Evolutionary conservation across 2,888 invertebrate genomes (phyloP), one percentile per base, ranked within the genome.

Genomic region (Drosophila villosipedis): DNA sequence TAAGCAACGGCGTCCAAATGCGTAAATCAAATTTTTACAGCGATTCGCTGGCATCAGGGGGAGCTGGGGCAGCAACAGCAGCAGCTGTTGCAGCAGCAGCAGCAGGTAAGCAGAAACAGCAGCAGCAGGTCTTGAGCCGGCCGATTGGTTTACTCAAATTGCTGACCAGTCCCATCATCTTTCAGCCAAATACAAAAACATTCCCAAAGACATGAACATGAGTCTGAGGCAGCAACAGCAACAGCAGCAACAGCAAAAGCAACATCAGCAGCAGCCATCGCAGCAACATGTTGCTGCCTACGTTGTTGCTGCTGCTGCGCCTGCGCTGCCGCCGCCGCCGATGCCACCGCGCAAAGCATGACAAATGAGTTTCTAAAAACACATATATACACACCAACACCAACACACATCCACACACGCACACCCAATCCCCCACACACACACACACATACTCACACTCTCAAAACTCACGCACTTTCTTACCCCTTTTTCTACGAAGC

Each of bases 151-250:
- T 93, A 86, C 90, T 92, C 79, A 93, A 92, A 91, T 91, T 93
- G 93, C 88, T 92, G 76, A 87, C 90, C 81, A 92, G 91, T 92
- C 91, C 92, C 89, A 92, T 92, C 73, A 93, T 92, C 91, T 93
- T 93, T 91, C 92, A 93, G 94, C 93, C 85, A 85, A 85, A 85
- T 93, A 93, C 92, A 93, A 94, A 92, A 93, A 93, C 93, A 93
- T 93, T 93, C 93, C 93, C 91, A 93, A 93, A 93, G 93, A 93
- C 91, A 92, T 93, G 91, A 92, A 78, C 83, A 57, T 57, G 57
- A 78, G 73, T 66, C 68, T 73, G 76, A 75, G 91, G 83, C 91
- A 82, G 82, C 60, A 71, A 63, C 82, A 68, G 25, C 65, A 67
- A 16, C 60, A 60, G 12, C 60, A 60, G 49, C 59, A 59, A 35